phyloP scores from a whole-genome alignment of 2,113 vertebrate species.

The Ictalurus furcatus region DNA sequence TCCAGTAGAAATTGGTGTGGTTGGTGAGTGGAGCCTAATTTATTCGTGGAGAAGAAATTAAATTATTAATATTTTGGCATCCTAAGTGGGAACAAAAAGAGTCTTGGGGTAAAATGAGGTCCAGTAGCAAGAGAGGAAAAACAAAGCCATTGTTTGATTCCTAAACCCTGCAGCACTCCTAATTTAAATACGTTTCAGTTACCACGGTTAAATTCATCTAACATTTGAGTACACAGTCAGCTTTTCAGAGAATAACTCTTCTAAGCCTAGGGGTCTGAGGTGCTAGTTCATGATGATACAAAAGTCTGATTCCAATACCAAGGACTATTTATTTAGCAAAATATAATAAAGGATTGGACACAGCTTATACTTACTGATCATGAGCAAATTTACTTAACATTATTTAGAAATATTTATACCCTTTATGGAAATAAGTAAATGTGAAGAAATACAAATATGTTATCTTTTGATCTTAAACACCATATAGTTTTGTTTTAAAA shows the following conservation, averaged over 20 bases:
- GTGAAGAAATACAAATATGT: neutral
- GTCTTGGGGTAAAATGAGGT: neutral
- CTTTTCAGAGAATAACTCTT: neutral
- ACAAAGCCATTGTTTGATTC: neutral
- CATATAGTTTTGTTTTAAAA: neutral
- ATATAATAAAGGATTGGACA: no score
- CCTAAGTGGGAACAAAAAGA: neutral
- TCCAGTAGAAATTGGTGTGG: neutral
- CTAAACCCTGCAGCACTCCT: neutral
- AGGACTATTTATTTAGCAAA: neutral
- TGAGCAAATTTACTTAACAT: neutral
- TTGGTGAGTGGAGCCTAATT: neutral
- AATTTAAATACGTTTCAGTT: neutral
- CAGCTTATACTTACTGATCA: neutral
- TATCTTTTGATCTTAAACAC: neutral
- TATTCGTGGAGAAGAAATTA: neutral
- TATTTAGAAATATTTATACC: neutral
- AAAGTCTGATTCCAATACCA: neutral
- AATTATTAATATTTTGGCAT: neutral
- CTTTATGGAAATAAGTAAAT: neutral
- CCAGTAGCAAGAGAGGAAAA: neutral
- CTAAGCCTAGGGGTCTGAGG: neutral
- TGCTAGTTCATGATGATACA: neutral
- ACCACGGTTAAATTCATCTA: neutral
- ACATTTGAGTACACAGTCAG: neutral